These are phyloP conservation scores for Pandemis heparana DNA, from an alignment of 2,888 invertebrate genomes.

Conservation along the genomic window DNA sequence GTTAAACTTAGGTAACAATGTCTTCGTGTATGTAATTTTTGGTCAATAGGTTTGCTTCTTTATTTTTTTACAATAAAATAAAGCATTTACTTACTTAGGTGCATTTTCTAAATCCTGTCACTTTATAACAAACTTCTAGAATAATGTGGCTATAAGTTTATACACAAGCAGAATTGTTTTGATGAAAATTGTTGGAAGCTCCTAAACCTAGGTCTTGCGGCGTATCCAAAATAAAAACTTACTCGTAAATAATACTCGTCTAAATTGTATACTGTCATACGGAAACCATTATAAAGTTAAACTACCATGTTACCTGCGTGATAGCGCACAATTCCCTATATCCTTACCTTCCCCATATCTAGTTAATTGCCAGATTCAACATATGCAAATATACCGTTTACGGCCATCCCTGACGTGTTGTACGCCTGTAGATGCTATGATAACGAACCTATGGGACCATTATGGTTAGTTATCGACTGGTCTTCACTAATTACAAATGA, in stretches of 20 bases:
- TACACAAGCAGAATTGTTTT: too few species aligned
- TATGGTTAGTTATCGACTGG: conserved; percentile 48
- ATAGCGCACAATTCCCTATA: neutral
- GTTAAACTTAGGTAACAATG: neutral
- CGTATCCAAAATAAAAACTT: too few species aligned
- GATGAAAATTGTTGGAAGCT: too few species aligned
- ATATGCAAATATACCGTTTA: conserved; percentile 41
- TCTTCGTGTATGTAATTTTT: too few species aligned
- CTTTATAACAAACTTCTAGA: too few species aligned
- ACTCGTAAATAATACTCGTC: neutral
- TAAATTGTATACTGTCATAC: neutral
- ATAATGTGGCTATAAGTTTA: too few species aligned
- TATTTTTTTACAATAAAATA: too few species aligned
- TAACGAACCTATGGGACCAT: conserved; percentile 47
- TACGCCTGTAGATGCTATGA: conserved; percentile 58
- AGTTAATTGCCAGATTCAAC: conserved; percentile 41
- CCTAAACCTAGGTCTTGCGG: too few species aligned
- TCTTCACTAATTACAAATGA: conserved; percentile 40
- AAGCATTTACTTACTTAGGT: too few species aligned
- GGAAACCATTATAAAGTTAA: neutral
- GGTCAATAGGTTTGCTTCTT: too few species aligned
- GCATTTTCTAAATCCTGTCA: too few species aligned
- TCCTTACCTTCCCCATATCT: neutral
- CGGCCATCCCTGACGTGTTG: conserved; percentile 51
- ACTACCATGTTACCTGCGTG: neutral